These are phyloP conservation scores for Callocephalon fimbriatum DNA, from an alignment of 2,113 vertebrate species.

Conservation along the genomic window DNA sequence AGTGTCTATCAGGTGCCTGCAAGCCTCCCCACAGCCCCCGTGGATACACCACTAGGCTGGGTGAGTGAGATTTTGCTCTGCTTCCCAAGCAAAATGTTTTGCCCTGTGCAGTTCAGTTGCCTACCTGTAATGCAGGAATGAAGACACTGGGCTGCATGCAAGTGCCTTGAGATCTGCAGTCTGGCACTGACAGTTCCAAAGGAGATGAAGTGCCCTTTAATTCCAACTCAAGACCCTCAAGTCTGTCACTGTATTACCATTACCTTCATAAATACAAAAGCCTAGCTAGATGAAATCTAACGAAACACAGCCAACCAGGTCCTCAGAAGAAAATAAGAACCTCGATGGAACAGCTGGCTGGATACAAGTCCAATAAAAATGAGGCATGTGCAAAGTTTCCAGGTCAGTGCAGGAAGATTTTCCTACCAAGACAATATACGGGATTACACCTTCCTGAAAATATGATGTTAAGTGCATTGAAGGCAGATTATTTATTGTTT, in stretches of 20 bases:
- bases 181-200: not conserved
- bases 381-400: not conserved
- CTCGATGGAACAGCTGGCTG: conserved; percentile 14
- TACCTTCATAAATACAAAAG: not conserved
- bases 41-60: not conserved
- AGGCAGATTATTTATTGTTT: not conserved
- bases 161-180: not conserved
- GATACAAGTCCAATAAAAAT: not conserved
- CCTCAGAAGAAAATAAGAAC: not conserved
- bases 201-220: not conserved
- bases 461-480: not conserved
- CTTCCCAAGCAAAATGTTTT: not conserved
- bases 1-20: accelerated
- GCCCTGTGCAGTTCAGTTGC: not conserved
- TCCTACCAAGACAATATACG: not conserved
- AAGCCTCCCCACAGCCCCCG: not conserved
- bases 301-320: not conserved
- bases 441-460: conserved; percentile 6
- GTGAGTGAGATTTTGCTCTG: not conserved
- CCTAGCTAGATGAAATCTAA: not conserved
- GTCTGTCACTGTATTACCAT: not conserved
- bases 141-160: accelerated
- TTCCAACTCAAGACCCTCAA: not conserved
- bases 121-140: no score
- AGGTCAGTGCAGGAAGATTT: not conserved